Evolutionary conservation across 2,797 vertebrate species (phyloP).

Genomic region (Ispidina picta): DNA sequence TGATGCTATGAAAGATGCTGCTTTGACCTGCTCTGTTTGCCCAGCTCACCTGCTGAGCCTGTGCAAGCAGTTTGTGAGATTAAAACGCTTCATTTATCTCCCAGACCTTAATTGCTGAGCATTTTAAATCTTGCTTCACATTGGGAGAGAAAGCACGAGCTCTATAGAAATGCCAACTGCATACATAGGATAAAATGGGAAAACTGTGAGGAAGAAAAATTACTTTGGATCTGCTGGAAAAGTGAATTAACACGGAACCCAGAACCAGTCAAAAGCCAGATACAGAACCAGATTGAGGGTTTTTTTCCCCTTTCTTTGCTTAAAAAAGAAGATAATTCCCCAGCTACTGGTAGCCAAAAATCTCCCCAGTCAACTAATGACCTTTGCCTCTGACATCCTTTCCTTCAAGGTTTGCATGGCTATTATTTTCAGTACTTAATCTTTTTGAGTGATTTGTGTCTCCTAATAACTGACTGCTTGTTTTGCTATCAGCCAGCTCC

Average conservation of each 20-base stretch:
- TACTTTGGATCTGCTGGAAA: not conserved
- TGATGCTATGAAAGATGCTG: not conserved
- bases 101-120: not conserved
- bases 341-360: not conserved
- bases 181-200: constrained; percentile 4
- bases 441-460: constrained; percentile 51
- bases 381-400: constrained; percentile 20
- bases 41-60: not conserved
- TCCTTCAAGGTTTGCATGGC: constrained; percentile 25
- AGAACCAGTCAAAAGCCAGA: not conserved
- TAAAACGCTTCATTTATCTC: constrained; percentile 15
- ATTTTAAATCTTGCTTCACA: not conserved
- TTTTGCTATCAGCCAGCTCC: constrained; percentile 57
- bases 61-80: not conserved
- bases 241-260: not conserved
- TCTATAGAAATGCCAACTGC: not conserved
- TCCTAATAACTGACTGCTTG: constrained; percentile 43
- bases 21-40: rapidly evolving
- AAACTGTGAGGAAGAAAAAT: constrained; percentile 22
- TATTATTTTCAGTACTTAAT: constrained; percentile 61
- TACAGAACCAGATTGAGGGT: not conserved
- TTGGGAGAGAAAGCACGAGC: not conserved
- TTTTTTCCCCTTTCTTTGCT: not conserved
- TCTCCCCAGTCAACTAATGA: constrained; percentile 45
- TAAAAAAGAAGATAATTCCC: not conserved